A percentile compares a stretch with the other conserved stretches of the same genome.
Conservation (phyloP, 1,140 invertebrate species). For the Nautilus pompilius region DNA sequence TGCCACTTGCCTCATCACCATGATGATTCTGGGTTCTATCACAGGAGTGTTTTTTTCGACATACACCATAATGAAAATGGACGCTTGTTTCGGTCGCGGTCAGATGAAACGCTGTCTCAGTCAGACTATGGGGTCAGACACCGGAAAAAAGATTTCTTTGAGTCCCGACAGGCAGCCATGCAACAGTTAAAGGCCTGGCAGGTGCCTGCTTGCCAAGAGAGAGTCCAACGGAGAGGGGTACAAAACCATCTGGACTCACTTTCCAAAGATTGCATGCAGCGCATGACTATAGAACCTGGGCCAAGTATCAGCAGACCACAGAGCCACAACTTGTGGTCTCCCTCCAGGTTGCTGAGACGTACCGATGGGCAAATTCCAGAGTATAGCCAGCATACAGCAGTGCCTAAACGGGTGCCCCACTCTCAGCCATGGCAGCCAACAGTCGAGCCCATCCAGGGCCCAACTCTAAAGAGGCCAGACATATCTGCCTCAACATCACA, state of each 20-base stretch:
- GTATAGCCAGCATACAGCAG: constrained; percentile 5
- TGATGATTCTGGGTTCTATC: constrained; percentile 44
- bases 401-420: constrained; percentile 24
- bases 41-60: constrained; percentile 38
- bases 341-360: constrained; percentile 9
- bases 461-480: constrained; percentile 23
- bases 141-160: constrained; percentile 42
- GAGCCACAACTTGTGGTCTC: constrained; percentile 1
- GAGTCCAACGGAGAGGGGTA: neutral
- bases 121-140: constrained; percentile 48
- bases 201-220: constrained; percentile 18
- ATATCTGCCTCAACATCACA: too few relatives aligned
- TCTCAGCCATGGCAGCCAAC: constrained; percentile 21
- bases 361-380: constrained; percentile 6
- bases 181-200: constrained; percentile 46
- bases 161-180: constrained; percentile 43
- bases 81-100: constrained; percentile 44
- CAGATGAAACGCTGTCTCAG: constrained; percentile 52
- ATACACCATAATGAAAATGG: constrained; percentile 37
- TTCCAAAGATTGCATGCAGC: too few relatives aligned
- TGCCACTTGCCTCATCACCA: constrained; percentile 47
- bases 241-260: neutral
- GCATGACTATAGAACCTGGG: too few relatives aligned
- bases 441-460: constrained; percentile 19
- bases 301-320: neutral